phyloP scores from a whole-genome alignment of 2,797 vertebrate genomes.

The Bradypus variegatus region DNA sequence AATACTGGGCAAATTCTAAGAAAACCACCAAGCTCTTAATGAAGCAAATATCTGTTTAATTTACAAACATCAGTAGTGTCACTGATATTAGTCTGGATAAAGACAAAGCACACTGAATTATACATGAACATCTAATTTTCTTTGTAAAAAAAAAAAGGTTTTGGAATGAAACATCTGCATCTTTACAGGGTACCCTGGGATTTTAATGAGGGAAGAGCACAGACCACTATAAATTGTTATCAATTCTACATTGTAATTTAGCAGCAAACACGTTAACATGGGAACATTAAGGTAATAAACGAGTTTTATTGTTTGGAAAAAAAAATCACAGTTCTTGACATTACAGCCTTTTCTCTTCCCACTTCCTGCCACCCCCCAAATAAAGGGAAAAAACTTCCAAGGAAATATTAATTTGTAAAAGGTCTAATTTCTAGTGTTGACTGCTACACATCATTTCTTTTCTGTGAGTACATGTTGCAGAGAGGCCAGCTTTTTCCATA shows the following conservation, averaged over 20 bases:
- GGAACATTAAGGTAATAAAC: slow-evolving; percentile 90
- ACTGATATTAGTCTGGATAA: slow-evolving; percentile 94
- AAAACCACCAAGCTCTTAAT: slow-evolving; percentile 77
- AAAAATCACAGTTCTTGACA: slow-evolving; percentile 92
- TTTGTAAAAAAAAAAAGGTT: slow-evolving; percentile 72
- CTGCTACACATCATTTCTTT: slow-evolving; percentile 72
- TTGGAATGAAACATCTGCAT: slow-evolving; percentile 80
- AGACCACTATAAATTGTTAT: slow-evolving; percentile 89
- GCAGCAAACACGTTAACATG: slow-evolving; percentile 98
- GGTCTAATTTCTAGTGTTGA: slow-evolving; percentile 79
- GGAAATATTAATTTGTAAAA: slow-evolving; percentile 80
- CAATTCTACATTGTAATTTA: slow-evolving; percentile 86
- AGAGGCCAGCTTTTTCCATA: slow-evolving; percentile 79
- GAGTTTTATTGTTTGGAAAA: slow-evolving; percentile 89
- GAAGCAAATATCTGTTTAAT: slow-evolving; percentile 99
- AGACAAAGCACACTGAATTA: slow-evolving; percentile 89
- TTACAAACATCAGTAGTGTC: slow-evolving; percentile 95
- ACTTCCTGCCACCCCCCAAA: slow-evolving; percentile 40
- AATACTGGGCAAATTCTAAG: slow-evolving; percentile 50
- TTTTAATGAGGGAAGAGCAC: slow-evolving; percentile 84
- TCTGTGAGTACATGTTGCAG: slow-evolving; percentile 79
- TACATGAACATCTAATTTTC: slow-evolving; percentile 79
- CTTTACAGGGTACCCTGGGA: slow-evolving; percentile 85
- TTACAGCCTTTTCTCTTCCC: slow-evolving; percentile 77
- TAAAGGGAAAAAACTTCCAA: slow-evolving; percentile 76